Percentiles rank a stretch among this genome's conserved stretches.
These are phyloP conservation scores for Pangasianodon gigas DNA, from an alignment of 2,113 vertebrate genomes.

Conservation along the genomic window DNA sequence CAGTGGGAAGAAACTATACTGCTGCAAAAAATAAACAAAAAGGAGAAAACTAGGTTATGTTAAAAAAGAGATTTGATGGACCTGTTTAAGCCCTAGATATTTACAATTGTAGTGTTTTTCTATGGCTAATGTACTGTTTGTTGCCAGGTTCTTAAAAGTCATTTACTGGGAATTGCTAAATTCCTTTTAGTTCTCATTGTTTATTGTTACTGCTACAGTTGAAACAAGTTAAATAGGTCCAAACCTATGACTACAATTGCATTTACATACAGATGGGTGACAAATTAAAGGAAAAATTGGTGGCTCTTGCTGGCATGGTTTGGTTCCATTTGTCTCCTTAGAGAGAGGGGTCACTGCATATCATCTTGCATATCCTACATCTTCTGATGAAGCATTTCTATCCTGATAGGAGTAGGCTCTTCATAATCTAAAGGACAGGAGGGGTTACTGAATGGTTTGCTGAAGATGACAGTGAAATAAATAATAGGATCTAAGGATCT, in stretches of 20 bases:
- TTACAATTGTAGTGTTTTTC: background rate
- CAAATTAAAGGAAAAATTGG: background rate
- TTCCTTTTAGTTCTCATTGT: background rate
- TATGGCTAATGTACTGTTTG: background rate
- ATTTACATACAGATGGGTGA: background rate
- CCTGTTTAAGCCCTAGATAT: background rate
- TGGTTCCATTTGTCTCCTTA: background rate
- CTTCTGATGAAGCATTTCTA: background rate
- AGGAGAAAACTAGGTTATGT: background rate
- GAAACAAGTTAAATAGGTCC: background rate
- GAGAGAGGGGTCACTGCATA: background rate
- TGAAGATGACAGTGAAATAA: background rate
- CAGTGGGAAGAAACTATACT: background rate
- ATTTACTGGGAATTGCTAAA: background rate
- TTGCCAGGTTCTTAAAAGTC: background rate
- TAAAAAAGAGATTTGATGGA: background rate
- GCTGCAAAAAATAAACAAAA: background rate
- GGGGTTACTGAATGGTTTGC: background rate
- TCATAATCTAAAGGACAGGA: background rate
- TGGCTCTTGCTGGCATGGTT: background rate
- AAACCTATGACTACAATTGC: background rate
- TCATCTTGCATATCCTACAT: background rate
- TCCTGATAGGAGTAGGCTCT: background rate
- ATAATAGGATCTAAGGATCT: too few species aligned
- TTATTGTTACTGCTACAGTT: background rate